These are phyloP conservation scores for Chalcosyrphus nemorum DNA, from an alignment of 2,888 invertebrate genomes.

Conservation along the genomic window DNA sequence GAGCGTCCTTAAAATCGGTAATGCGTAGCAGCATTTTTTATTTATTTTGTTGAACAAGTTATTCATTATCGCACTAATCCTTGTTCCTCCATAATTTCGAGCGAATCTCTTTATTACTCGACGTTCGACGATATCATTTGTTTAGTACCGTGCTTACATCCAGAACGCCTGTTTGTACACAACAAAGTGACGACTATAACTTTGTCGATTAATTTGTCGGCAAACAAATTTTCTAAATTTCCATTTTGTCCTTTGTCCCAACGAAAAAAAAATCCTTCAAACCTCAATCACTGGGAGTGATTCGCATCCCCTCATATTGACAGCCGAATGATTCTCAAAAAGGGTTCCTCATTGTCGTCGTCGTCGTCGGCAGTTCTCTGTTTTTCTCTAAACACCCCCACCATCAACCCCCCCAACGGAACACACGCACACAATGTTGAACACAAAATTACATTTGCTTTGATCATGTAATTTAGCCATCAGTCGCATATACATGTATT, in stretches of 20 bases:
- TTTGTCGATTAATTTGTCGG: slow-evolving; percentile 9
- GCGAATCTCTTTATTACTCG: too few relatives aligned
- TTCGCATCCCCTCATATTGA: slow-evolving; percentile 14
- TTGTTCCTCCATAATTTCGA: too few relatives aligned
- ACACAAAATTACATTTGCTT: slow-evolving; percentile 69
- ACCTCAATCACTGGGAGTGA: background rate
- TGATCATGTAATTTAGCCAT: slow-evolving; percentile 73
- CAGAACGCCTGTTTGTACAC: background rate
- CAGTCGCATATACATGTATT: slow-evolving; percentile 61
- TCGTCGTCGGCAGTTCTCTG: slow-evolving; percentile 25
- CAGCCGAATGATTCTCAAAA: slow-evolving; percentile 61
- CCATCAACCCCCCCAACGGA: background rate
- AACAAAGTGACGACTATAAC: background rate
- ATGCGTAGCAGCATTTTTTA: too few relatives aligned
- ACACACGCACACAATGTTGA: slow-evolving; percentile 52
- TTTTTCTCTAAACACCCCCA: too few relatives aligned
- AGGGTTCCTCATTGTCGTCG: slow-evolving; percentile 23
- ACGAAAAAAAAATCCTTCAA: background rate
- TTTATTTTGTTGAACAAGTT: too few relatives aligned
- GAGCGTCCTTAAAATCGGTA: too few relatives aligned
- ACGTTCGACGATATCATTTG: background rate
- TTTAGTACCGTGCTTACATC: background rate
- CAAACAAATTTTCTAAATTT: slow-evolving; percentile 10
- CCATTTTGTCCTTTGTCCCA: background rate
- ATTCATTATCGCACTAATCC: too few relatives aligned